Percentiles rank a stretch among this genome's conserved stretches.
Evolutionary conservation across 2,888 invertebrate species (phyloP).

Genomic region (Thumatha senex): DNA sequence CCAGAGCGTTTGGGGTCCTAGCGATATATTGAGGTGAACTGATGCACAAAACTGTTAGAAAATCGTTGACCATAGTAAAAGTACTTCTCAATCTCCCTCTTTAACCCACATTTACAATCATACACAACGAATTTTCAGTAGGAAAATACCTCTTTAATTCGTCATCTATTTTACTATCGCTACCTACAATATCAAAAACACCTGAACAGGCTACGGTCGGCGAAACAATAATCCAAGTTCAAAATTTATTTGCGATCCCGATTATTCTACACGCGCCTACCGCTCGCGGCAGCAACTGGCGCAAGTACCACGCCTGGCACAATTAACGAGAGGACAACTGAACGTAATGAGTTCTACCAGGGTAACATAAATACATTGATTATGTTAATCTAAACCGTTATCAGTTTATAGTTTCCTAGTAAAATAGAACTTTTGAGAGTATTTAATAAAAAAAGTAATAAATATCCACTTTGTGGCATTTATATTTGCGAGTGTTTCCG

Average conservation of each 20-base stretch:
- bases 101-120: too few relatives aligned
- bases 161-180: conserved; percentile 42
- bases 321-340: conserved; percentile 8
- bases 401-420: conserved; percentile 27
- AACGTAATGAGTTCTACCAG: conserved; percentile 45
- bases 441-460: too few relatives aligned
- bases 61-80: too few relatives aligned
- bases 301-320: conserved; percentile 6
- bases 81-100: too few relatives aligned
- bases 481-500: too few relatives aligned
- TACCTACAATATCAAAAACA: conserved; percentile 65
- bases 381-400: conserved; percentile 29
- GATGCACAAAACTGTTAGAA: too few relatives aligned
- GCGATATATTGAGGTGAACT: too few relatives aligned
- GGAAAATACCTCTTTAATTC: too few relatives aligned
- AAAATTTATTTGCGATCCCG: conserved; percentile 50
- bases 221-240: conserved; percentile 66
- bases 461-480: too few relatives aligned
- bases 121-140: too few relatives aligned
- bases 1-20: too few relatives aligned
- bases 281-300: conserved; percentile 12
- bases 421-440: not conserved
- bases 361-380: conserved; percentile 45
- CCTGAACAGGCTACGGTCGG: conserved; percentile 59
- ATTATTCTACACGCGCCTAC: conserved; percentile 50